Conservation (phyloP, 2,888 invertebrate species). For the Tanypteryx hageni region DNA sequence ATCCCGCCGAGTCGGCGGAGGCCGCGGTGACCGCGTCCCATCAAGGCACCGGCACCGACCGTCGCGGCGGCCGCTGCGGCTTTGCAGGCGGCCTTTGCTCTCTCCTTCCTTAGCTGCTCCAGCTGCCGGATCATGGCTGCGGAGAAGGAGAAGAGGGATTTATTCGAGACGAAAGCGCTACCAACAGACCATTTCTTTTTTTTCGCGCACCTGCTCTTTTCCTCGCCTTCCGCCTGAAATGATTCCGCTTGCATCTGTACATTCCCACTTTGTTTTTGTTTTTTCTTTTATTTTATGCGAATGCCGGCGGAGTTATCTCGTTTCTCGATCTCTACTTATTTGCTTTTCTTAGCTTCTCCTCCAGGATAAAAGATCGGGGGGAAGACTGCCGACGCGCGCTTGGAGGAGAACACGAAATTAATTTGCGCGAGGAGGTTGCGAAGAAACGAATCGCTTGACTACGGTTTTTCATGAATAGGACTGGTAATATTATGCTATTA, state of each 20-base stretch:
- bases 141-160: constrained; percentile 68
- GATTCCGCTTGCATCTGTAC: constrained; percentile 19
- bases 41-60: constrained; percentile 72
- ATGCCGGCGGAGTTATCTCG: background rate
- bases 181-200: background rate
- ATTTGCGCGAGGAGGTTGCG: too few relatives aligned
- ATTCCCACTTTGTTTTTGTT: background rate
- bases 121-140: constrained; percentile 85
- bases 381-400: background rate
- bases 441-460: too few relatives aligned
- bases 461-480: too few relatives aligned
- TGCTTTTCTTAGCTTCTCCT: background rate
- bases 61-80: constrained; percentile 66
- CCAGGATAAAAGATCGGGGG: background rate
- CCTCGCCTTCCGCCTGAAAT: background rate
- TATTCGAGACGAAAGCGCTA: background rate
- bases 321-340: background rate
- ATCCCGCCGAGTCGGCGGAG: constrained; percentile 53
- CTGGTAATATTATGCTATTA: too few relatives aligned
- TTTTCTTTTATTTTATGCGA: background rate
- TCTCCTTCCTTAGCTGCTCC: constrained; percentile 82
- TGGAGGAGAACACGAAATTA: too few relatives aligned
- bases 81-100: constrained; percentile 56
- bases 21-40: constrained; percentile 72
- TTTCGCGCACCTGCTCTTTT: constrained; percentile 37